Conservation (phyloP, 2,113 vertebrate species). For the Pteruthius melanotis region DNA sequence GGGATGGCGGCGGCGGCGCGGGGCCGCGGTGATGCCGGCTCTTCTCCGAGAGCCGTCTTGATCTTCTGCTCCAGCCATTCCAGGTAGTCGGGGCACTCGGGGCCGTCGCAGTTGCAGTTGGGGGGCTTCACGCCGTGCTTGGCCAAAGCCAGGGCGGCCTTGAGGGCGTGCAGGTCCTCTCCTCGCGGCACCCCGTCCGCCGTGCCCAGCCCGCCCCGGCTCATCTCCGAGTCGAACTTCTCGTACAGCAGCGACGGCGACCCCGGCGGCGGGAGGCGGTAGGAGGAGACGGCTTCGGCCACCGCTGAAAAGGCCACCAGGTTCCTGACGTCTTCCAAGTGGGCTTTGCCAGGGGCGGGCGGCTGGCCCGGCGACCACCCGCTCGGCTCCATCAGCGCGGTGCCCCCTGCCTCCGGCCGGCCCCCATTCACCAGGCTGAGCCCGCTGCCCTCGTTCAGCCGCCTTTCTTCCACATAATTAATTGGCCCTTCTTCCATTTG, state of each 20-base stretch:
- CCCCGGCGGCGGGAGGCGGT: slow-evolving; percentile 53
- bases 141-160: slow-evolving; percentile 86
- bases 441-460: slow-evolving; percentile 73
- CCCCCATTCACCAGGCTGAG: slow-evolving; percentile 83
- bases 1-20: background rate
- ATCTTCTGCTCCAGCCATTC: slow-evolving; percentile 98
- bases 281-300: slow-evolving; percentile 83
- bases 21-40: slow-evolving; percentile 51
- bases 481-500: slow-evolving; percentile 98
- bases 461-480: slow-evolving; percentile 90
- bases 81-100: slow-evolving; percentile 96
- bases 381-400: slow-evolving; percentile 69
- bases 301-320: slow-evolving; percentile 91
- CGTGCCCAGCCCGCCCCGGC: slow-evolving; percentile 51
- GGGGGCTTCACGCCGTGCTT: slow-evolving; percentile 93
- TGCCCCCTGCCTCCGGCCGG: slow-evolving; percentile 70
- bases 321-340: slow-evolving; percentile 89
- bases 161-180: slow-evolving; percentile 87
- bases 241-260: slow-evolving; percentile 78
- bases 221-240: slow-evolving; percentile 90
- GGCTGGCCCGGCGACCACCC: slow-evolving; percentile 63
- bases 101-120: slow-evolving; percentile 94
- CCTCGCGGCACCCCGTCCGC: slow-evolving; percentile 48
- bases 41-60: slow-evolving; percentile 74
- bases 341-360: slow-evolving; percentile 61